phyloP scores from a whole-genome alignment of 2,888 invertebrate genomes.

The Nemoura dubitans region DNA sequence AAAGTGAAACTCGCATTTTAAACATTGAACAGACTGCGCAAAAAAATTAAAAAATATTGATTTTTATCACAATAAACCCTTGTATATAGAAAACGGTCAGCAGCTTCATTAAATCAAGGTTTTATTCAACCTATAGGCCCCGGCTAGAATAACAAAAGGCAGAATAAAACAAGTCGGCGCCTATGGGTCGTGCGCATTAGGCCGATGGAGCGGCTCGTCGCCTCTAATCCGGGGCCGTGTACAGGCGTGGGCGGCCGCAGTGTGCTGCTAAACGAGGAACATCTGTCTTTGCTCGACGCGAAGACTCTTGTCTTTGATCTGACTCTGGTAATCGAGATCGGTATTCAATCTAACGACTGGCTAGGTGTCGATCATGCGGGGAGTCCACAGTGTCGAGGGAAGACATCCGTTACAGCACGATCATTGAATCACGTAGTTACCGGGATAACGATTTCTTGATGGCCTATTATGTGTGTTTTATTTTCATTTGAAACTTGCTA shows the following conservation, averaged over 20 bases:
- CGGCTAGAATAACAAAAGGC: neutral
- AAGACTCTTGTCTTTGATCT: neutral
- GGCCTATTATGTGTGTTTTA: neutral
- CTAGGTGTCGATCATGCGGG: neutral
- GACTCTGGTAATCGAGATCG: neutral
- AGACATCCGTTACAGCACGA: neutral
- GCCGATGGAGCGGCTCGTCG: neutral
- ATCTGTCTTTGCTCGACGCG: neutral
- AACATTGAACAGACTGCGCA: too few relatives aligned
- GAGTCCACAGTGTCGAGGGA: neutral
- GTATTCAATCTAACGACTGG: neutral
- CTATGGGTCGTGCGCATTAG: neutral
- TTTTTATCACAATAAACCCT: too few relatives aligned
- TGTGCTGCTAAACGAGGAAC: neutral
- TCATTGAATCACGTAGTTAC: slow-evolving; percentile 12
- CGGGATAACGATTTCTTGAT: neutral
- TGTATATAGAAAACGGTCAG: too few relatives aligned
- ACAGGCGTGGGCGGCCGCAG: neutral
- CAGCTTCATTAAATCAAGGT: too few relatives aligned
- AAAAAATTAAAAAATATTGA: too few relatives aligned
- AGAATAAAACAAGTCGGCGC: slow-evolving; percentile 3
- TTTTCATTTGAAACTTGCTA: neutral
- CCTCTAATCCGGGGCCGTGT: neutral
- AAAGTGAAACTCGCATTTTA: too few relatives aligned
- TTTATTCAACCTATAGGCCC: neutral